phyloP scores from a whole-genome alignment of 2,888 invertebrate genomes.

The Mactromeris polynyma region DNA sequence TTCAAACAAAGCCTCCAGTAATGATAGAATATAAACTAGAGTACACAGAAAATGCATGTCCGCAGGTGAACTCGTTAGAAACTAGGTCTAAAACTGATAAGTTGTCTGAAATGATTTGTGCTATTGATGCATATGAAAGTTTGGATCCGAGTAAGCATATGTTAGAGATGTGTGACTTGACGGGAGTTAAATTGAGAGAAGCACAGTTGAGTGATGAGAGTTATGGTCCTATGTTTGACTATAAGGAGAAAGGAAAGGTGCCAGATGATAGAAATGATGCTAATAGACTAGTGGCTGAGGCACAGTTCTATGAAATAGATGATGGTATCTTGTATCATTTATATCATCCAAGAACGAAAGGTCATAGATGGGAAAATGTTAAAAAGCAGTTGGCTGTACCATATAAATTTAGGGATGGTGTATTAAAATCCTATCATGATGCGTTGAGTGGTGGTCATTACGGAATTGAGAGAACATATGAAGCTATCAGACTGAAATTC shows the following conservation, averaged over 20 bases:
- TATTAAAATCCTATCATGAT: slow-evolving; percentile 53
- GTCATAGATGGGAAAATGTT: slow-evolving; percentile 35
- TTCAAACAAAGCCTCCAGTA: neutral
- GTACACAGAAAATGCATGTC: neutral
- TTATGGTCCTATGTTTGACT: slow-evolving; percentile 19
- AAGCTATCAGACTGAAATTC: slow-evolving; percentile 40
- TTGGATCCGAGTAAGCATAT: slow-evolving; percentile 30
- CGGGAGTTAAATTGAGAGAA: neutral
- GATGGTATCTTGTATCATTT: slow-evolving; percentile 42
- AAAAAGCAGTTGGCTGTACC: slow-evolving; percentile 48
- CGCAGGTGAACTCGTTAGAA: neutral
- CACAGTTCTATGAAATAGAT: slow-evolving; percentile 39
- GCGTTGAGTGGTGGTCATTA: slow-evolving; percentile 41
- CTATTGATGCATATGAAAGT: slow-evolving; percentile 45
- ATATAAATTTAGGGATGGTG: slow-evolving; percentile 19
- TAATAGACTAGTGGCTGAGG: slow-evolving; percentile 41
- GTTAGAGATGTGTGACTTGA: slow-evolving; percentile 17
- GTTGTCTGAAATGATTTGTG: slow-evolving; percentile 46
- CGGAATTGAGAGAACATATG: slow-evolving; percentile 46
- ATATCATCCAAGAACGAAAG: slow-evolving; percentile 43
- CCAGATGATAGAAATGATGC: slow-evolving; percentile 40
- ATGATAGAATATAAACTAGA: slow-evolving; percentile 31
- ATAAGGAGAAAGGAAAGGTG: slow-evolving; percentile 32
- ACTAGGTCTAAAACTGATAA: neutral
- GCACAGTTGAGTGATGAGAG: neutral